Base-by-base conservation (phyloP, 2,888 invertebrate genomes). In the Cynaeus angustus region DNA sequence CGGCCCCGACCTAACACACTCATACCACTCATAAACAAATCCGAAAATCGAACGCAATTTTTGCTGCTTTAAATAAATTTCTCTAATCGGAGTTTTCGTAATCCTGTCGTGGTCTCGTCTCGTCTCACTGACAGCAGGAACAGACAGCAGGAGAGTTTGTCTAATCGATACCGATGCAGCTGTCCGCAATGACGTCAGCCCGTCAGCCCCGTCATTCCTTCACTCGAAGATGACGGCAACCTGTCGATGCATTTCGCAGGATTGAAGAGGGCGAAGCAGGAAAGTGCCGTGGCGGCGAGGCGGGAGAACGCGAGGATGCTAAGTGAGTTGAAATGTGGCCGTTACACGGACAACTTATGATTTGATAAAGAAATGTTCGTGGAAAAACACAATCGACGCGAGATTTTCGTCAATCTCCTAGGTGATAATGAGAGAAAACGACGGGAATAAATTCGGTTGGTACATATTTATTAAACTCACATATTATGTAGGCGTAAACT, bases 151-250 rank as follows among this genome's bases (percentile, higher is more conserved):
- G 73, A 72, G 69, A 72, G 62, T 70, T 70, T 70, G 69, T 78
- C 83, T 82, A 83, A 84, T 84, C 84, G 83, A 84, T 83, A 83
- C 77, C 81, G 80, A 82, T 83, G 84, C 83, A 82, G 84, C 84
- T 84, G 84, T 84, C 84, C 84, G 84, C 84, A 84, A 81, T 84
- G 84, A 84, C 84, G 84, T 84, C 84, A 83, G 76, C 76, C 21
- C 78, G 75, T 80, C 80, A 80, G 21, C 77, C 76, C 72, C 78
- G 76, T 80, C 80, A 80, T 77, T 73, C 75, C 73, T 69, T 67
- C 68, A 56, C 50, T 52, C 55, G 55, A 69, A 72, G 72, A 74
- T 72, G 74, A 72, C 64, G 70, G 70, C 70, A 56, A 70, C 70
- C 70, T 70, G 70, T 70, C 70, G 68, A 69, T 69, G 68, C 68